Percentiles rank a stretch among this genome's conserved stretches.
These are phyloP conservation scores for Atrichornis clamosus DNA, from an alignment of 2,113 vertebrate species.

Conservation along the genomic window DNA sequence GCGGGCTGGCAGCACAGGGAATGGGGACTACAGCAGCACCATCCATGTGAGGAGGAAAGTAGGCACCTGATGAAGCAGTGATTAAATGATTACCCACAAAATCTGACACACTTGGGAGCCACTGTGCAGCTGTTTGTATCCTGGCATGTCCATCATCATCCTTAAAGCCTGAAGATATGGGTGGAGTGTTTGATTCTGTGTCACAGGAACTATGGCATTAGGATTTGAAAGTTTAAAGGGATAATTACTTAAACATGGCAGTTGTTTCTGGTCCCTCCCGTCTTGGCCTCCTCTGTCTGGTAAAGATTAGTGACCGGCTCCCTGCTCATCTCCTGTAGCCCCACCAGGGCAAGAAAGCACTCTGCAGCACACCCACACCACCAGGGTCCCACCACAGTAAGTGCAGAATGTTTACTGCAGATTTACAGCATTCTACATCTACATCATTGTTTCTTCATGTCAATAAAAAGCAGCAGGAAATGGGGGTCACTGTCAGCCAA, in stretches of 20 bases:
- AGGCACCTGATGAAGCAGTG: not conserved
- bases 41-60: accelerated
- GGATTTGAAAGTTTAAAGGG: not conserved
- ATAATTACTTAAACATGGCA: not conserved
- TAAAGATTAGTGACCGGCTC: not conserved
- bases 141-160: not conserved
- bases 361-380: not conserved
- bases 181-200: not conserved
- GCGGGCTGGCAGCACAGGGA: not conserved
- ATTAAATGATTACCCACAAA: not conserved
- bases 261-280: not conserved
- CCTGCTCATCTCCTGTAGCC: not conserved
- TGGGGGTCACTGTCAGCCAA: not conserved
- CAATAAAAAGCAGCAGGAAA: not conserved
- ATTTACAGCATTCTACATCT: not conserved
- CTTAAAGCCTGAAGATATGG: accelerated
- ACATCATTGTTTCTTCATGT: not conserved
- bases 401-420: not conserved
- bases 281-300: not conserved
- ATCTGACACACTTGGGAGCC: not conserved
- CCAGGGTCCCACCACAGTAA: not conserved
- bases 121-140: accelerated
- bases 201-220: not conserved
- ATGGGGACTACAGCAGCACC: not conserved
- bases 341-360: not conserved